Evolutionary conservation across 2,797 vertebrate genomes (phyloP), one percentile per base, ranked within the genome.

Genomic region (Sibirionetta formosa): DNA sequence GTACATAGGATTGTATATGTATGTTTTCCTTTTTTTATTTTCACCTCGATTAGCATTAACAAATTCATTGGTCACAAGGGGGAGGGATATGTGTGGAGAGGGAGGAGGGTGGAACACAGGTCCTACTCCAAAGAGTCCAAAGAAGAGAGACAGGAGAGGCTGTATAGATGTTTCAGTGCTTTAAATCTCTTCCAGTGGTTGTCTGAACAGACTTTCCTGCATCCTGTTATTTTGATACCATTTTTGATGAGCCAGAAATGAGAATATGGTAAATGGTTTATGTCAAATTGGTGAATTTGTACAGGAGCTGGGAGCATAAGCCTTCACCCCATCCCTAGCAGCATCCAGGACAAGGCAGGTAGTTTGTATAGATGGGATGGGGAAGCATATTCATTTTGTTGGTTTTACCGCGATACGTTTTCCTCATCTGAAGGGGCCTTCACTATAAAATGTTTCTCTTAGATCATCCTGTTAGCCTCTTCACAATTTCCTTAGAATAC

Each of bases 301-400:
- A 3, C 29, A 68, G 51, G 7, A 44, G 22, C 38, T 44, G 38
- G 50, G 31, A 33, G 14, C 53, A 24, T 29, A 31, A 88, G 27
- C 24, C 16, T 6, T 58, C 2, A 0, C 29, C 29, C 26, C 16
- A n/a, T 18, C 6, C 5, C 23, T 27, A 31, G n/a, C n/a, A 42
- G 27, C 20, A 23, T 15, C 33, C 51, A 48, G 19, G n/a, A 46
- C 33, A 18, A 1, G 3, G 40, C 31, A 78, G 24, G 10, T 1
- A 0, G n/a, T 50, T 77, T 56, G 48, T 64, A 8, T 16, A 78
- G 70, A 31, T 10, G 48, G 48, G n/a, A 16, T 20, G 9, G n/a
- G 68, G 68, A 31, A 81, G 3, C 13, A 9, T 1, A 0, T n/a
- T 72, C 61, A 24, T 65, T 82, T 80, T 66, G 26, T 58, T 70